These are phyloP conservation scores for Cheilosia vulpina DNA, from an alignment of 2,888 invertebrate genomes.

Conservation along the genomic window DNA sequence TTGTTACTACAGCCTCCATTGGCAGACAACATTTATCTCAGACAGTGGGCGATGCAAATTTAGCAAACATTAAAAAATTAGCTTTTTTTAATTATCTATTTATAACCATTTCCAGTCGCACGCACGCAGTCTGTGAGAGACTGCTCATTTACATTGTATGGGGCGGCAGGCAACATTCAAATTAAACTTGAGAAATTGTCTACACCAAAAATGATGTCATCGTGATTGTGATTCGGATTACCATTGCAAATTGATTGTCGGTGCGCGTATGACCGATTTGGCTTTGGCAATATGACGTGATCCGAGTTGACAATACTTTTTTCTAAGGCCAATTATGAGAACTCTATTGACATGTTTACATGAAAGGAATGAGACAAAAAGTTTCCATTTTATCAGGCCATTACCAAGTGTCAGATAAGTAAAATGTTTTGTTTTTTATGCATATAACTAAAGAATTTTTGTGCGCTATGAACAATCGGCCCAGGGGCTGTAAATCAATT, in stretches of 20 bases:
- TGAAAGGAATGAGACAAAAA: not conserved
- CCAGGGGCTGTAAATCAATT: constrained; percentile 48
- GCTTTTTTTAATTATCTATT: constrained; percentile 36
- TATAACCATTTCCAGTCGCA: constrained; percentile 27
- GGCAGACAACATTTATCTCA: constrained; percentile 54
- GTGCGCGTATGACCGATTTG: constrained; percentile 19
- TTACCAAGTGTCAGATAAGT: constrained; percentile 21
- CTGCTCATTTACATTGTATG: constrained; percentile 14
- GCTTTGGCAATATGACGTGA: constrained; percentile 56
- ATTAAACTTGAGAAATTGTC: constrained; percentile 24
- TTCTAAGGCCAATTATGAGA: constrained; percentile 26
- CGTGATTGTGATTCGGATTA: constrained; percentile 20
- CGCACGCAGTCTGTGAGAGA: constrained; percentile 22
- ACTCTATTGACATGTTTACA: constrained; percentile 16
- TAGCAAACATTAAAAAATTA: constrained; percentile 52
- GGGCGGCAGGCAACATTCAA: constrained; percentile 8
- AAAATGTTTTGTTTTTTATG: not conserved
- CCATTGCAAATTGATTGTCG: constrained; percentile 51
- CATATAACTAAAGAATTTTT: not conserved
- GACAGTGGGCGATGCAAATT: constrained; percentile 34
- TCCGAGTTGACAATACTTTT: constrained; percentile 36
- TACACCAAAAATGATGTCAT: constrained; percentile 59
- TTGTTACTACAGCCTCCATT: constrained; percentile 23
- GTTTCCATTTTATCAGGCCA: constrained; percentile 1
- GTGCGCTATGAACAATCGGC: constrained; percentile 2